These are phyloP conservation scores for Larimichthys crocea DNA, from an alignment of 2,113 vertebrate genomes.

Conservation along the genomic window DNA sequence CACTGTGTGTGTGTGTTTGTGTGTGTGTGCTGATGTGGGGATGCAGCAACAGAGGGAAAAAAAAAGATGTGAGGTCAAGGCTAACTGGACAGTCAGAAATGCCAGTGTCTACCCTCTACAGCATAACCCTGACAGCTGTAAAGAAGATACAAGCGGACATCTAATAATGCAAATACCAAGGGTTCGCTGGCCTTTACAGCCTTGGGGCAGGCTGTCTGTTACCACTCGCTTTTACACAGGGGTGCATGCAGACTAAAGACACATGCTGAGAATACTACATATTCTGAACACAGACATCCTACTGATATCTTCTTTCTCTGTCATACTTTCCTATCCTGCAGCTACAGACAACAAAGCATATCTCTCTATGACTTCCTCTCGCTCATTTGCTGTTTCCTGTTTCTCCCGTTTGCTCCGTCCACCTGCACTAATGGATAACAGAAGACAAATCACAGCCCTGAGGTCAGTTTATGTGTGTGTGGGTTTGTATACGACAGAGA, in stretches of 20 bases:
- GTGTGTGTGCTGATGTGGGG: constrained; percentile 2
- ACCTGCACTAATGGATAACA: constrained; percentile 66
- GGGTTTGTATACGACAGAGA: constrained; percentile 3
- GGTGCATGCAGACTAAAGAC: neutral
- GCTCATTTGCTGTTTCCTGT: constrained; percentile 32
- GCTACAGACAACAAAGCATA: constrained; percentile 23
- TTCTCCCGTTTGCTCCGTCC: constrained; percentile 42
- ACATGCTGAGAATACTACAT: constrained; percentile 2
- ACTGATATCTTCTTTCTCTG: constrained; percentile 9
- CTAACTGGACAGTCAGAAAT: constrained; percentile 66
- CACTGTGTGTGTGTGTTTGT: neutral
- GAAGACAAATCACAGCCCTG: constrained; percentile 61
- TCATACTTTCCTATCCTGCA: constrained; percentile 43
- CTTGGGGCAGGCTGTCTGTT: constrained; percentile 53
- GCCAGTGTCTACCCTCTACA: constrained; percentile 55
- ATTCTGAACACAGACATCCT: constrained; percentile 5
- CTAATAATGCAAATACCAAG: constrained; percentile 74
- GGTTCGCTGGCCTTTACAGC: constrained; percentile 67
- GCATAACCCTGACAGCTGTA: constrained; percentile 57
- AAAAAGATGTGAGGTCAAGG: neutral
- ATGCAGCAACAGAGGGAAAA: neutral
- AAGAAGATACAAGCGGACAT: constrained; percentile 72
- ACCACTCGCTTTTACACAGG: constrained; percentile 32
- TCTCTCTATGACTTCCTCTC: constrained; percentile 33
- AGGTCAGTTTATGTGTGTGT: constrained; percentile 30